phyloP scores from a whole-genome alignment of 2,888 invertebrate species.

The Metopia argyrocephala region DNA sequence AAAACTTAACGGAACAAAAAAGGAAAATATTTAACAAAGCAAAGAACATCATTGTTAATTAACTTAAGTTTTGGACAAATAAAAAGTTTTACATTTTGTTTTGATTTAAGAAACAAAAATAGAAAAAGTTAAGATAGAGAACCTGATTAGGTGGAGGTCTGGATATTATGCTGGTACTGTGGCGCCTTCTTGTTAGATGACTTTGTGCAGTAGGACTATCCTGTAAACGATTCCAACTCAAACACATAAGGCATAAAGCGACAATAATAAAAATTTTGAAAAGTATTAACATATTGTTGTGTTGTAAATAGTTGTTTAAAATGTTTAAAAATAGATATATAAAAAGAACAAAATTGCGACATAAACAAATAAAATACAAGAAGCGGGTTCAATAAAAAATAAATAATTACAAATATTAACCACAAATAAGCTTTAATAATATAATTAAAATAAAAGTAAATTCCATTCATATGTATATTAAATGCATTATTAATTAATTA shows the following conservation, averaged over 20 bases:
- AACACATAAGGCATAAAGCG: conserved; percentile 63
- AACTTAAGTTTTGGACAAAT: conserved; percentile 49
- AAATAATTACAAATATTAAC: conserved; percentile 21
- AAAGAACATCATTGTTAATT: conserved; percentile 40
- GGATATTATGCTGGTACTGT: conserved; percentile 83
- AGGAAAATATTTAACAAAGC: conserved; percentile 45
- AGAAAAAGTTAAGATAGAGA: conserved; percentile 70
- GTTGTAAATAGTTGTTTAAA: conserved; percentile 14
- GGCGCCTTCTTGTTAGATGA: conserved; percentile 86
- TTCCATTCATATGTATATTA: conserved; percentile 29
- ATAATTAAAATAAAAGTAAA: conserved; percentile 24
- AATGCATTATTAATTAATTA: conserved; percentile 31
- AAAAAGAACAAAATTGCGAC: conserved; percentile 2
- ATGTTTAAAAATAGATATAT: conserved; percentile 29
- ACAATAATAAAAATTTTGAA: conserved; percentile 52
- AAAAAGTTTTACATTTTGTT: conserved; percentile 21
- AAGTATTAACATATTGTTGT: conserved; percentile 49
- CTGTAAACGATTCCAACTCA: conserved; percentile 76
- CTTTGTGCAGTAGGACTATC: conserved; percentile 81
- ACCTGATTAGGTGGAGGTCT: conserved; percentile 79
- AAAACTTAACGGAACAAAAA: conserved; percentile 38
- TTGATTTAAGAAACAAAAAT: conserved; percentile 40
- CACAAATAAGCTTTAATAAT: conserved; percentile 30
- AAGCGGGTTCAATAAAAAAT: neutral
- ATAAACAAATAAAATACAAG: conserved; percentile 13